Base-by-base conservation (phyloP, 2,797 vertebrate genomes). In the Oreortyx pictus region DNA sequence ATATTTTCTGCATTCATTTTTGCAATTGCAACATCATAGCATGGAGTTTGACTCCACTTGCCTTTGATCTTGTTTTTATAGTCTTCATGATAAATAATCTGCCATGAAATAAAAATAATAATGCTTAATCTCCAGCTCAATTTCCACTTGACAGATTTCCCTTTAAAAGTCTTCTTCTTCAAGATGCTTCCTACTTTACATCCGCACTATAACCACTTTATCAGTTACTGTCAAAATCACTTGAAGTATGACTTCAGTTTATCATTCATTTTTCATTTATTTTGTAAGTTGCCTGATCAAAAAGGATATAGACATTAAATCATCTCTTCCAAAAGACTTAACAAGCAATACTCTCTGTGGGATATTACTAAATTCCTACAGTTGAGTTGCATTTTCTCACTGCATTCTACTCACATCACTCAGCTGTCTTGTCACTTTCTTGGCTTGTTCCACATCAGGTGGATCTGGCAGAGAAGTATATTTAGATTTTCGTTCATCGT, bases 41-140 rank as follows among this genome's bases (percentile, higher is more conserved):
- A 99, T 1, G 99, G 99, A 11, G 99, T 99, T 97, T 99, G 98
- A 52, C 98, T 99, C 99, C 99, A 99, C 67, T 99, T 98, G 93
- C 99, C 99, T 97, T 98, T 99, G 79, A 99, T 96, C 68, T 99
- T 99, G 92, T 99, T 98, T 90, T 99, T 98, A 95, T 99, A 99
- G 96, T 99, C 99, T 84, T 99, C 98, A 39, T 98, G 99, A 97
- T 99, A 99, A 93, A 98, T 98, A 35, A 98, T 94, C 99, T 99
- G 96, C 3, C 52, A 86, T 0, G 3, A 79, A 88, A 91, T 9
- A 11, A 29, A 54, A 87, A 49, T 24, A 83, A 31, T 2, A 44
- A 62, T 33, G 49, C 20, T 14, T 62, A 86, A 86, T 6, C 60
- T 24, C 6, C 47, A 92, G 82, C 4, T 76, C 33, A 41, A 43